Conservation (phyloP, 2,113 vertebrate species). For the Amia ocellicauda region DNA sequence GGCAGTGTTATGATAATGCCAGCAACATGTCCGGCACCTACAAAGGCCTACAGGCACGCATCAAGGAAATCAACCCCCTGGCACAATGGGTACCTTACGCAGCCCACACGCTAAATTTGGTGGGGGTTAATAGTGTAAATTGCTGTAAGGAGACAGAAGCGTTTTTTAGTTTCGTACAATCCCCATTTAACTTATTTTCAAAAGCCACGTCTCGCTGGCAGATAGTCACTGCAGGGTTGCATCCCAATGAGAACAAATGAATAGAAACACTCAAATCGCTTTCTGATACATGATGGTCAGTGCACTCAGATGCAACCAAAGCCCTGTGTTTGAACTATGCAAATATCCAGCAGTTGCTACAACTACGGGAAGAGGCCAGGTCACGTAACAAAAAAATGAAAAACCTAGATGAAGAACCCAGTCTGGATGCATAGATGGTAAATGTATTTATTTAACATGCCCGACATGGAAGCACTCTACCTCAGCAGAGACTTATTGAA, state of each 20-base stretch:
- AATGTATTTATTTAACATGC: no score
- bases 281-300: not conserved
- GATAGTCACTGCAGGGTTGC: not conserved
- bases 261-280: not conserved
- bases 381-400: conserved; percentile 9
- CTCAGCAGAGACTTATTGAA: no score
- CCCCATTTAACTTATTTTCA: not conserved
- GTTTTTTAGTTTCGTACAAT: not conserved
- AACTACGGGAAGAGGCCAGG: not conserved
- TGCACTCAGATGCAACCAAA: not conserved
- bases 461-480: no score
- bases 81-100: conserved; percentile 9
- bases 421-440: no score
- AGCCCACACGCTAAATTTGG: conserved; percentile 9
- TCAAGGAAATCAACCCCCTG: conserved; percentile 9
- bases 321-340: not conserved
- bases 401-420: no score
- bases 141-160: not conserved
- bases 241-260: not conserved
- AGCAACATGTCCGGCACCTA: conserved; percentile 21
- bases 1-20: conserved; percentile 19
- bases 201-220: not conserved
- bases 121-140: conserved; percentile 11
- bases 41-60: conserved; percentile 13
- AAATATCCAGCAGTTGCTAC: not conserved